A percentile compares a stretch with the other conserved stretches of the same genome.
These are phyloP conservation scores for Pelecanoides urinatrix DNA, from an alignment of 2,113 vertebrate genomes.

Conservation along the genomic window DNA sequence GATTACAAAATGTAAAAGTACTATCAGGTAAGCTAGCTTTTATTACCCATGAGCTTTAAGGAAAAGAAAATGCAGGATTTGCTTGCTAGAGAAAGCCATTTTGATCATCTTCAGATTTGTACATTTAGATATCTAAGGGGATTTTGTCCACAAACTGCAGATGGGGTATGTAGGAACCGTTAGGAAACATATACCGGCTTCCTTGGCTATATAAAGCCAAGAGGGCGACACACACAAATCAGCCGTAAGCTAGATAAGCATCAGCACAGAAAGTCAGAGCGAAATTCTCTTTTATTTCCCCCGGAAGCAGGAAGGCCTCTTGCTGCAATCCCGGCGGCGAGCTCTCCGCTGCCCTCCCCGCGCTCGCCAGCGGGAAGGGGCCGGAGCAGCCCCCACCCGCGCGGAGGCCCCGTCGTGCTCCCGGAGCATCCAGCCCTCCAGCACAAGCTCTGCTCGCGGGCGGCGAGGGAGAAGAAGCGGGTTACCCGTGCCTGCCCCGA, in stretches of 20 bases:
- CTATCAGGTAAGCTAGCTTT: neutral
- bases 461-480: neutral
- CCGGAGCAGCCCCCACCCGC: neutral
- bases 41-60: neutral
- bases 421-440: neutral
- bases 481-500: neutral
- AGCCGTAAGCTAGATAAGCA: rapidly evolving
- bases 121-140: rapidly evolving
- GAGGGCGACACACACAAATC: rapidly evolving
- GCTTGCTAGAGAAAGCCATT: neutral
- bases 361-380: rapidly evolving
- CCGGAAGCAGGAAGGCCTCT: rapidly evolving
- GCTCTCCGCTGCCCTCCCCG: neutral
- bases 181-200: rapidly evolving
- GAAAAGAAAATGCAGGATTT: neutral
- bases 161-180: rapidly evolving
- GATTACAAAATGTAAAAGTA: neutral
- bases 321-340: rapidly evolving
- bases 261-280: neutral
- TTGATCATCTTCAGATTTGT: neutral
- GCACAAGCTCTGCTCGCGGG: rapidly evolving
- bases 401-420: rapidly evolving
- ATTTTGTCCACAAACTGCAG: rapidly evolving
- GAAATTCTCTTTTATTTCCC: neutral
- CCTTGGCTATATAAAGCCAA: rapidly evolving